Base-by-base conservation (phyloP, 2,113 vertebrate genomes). In the Odontophorus gujanensis region DNA sequence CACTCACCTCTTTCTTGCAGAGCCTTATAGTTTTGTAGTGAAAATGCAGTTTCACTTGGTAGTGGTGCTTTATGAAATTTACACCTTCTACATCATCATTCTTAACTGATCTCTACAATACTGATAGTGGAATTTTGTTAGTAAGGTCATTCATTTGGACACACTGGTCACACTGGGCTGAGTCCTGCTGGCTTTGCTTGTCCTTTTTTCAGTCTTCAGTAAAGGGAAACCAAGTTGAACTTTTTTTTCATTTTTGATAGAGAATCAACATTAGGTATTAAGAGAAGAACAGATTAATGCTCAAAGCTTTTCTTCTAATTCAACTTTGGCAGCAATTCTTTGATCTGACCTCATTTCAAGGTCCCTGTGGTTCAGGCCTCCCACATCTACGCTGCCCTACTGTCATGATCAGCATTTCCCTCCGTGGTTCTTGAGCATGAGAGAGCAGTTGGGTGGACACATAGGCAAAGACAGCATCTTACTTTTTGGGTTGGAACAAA, bases 371-470 rank as follows among this genome's bases (percentile, higher is more conserved):
- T 69, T 16, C 24, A 34, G 92, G 26, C 34, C 5, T 9, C 16
- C 4, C 11, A 24, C 6, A 69, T 25, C 34, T 30, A 20, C 0
- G 0, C 13, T 62, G 28, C 20, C 3, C 11, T 76, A 36, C 45
- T 62, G 9, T 36, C 4, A 11, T 9, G 14, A 7, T 9, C 1
- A 40, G 24, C 10, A 13, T 69, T 85, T 66, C 28, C n/a, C 12
- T 26, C 38, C 43, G 43, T 28, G 28, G 4, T n/a, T 3, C 5
- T 42, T 34, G 13, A 76, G 19, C 32, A 58, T 59, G 8, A 5
- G 4, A 40, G 19, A 22, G 14, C 25, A 55, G 36, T 32, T 22
- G 50, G 5, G 5, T 68, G 8, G 42, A 7, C 28, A 71, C 8
- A 71, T 28, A 16, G 24, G 26, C 47, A 53, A 11, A 62, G 69